phyloP scores from a whole-genome alignment of 2,797 vertebrate species.

The Premnoplex brunnescens region DNA sequence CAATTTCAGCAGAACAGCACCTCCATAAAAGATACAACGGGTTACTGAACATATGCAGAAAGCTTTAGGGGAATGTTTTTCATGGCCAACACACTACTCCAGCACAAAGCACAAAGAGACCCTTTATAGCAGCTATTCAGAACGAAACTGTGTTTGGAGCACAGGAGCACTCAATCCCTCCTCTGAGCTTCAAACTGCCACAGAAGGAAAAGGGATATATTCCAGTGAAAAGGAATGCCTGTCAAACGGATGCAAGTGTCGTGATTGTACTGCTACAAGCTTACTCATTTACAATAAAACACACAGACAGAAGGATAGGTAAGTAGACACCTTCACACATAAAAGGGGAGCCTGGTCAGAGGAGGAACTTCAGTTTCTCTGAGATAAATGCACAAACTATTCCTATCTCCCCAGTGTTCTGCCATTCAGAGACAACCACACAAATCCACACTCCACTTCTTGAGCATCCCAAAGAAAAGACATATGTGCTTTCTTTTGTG shows the following conservation, averaged over 20 bases:
- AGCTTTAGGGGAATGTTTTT: neutral
- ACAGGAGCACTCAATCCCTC: neutral
- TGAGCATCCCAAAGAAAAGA: neutral
- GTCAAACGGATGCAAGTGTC: neutral
- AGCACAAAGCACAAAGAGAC: neutral
- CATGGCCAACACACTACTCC: neutral
- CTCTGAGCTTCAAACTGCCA: neutral
- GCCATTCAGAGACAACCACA: neutral
- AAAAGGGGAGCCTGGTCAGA: neutral
- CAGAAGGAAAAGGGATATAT: neutral
- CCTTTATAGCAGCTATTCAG: neutral
- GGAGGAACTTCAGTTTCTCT: neutral
- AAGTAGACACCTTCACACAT: neutral
- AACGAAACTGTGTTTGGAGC: neutral
- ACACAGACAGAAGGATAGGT: neutral
- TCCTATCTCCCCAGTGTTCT: neutral
- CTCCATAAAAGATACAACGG: neutral
- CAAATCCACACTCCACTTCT: neutral
- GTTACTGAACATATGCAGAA: neutral
- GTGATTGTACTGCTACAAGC: neutral
- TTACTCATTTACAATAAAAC: neutral
- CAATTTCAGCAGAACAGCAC: neutral
- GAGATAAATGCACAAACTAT: neutral
- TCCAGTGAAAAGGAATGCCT: neutral
- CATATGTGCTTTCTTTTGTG: neutral